Evolutionary conservation across 2,797 vertebrate genomes (phyloP).

Genomic region (Natrix natrix): DNA sequence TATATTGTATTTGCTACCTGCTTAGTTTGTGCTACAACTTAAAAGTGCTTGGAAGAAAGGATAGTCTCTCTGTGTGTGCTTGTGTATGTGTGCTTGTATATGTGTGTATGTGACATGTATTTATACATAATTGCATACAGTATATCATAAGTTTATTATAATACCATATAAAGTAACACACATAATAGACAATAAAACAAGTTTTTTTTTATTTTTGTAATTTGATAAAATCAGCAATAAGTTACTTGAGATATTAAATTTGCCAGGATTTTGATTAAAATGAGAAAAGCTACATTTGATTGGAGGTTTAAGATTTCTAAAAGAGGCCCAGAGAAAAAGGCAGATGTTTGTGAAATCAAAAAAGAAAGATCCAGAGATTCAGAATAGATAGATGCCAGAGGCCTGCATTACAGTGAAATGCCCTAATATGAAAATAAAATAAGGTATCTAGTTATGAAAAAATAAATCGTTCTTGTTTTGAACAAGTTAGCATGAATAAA

Average conservation of each 20-base stretch:
- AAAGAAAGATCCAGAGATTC: neutral
- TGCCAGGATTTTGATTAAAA: neutral
- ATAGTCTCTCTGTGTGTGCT: neutral
- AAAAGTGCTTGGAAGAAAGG: neutral
- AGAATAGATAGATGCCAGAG: neutral
- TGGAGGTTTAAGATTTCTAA: neutral
- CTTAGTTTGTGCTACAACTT: neutral
- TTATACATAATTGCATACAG: neutral
- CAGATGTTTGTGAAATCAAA: neutral
- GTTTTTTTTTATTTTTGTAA: neutral
- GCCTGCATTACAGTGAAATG: neutral
- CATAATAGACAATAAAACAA: neutral
- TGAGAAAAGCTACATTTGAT: neutral
- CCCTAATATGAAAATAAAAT: neutral
- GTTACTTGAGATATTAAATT: neutral
- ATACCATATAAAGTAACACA: neutral
- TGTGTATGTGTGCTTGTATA: neutral
- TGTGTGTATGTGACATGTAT: neutral
- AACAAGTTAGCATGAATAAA: neutral
- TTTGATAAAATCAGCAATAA: neutral
- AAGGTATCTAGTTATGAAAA: neutral
- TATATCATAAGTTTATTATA: neutral
- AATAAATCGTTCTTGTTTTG: neutral
- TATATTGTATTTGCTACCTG: neutral
- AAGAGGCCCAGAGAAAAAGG: neutral